Conservation (phyloP, 2,888 invertebrate species). For the Protonemura montana region DNA sequence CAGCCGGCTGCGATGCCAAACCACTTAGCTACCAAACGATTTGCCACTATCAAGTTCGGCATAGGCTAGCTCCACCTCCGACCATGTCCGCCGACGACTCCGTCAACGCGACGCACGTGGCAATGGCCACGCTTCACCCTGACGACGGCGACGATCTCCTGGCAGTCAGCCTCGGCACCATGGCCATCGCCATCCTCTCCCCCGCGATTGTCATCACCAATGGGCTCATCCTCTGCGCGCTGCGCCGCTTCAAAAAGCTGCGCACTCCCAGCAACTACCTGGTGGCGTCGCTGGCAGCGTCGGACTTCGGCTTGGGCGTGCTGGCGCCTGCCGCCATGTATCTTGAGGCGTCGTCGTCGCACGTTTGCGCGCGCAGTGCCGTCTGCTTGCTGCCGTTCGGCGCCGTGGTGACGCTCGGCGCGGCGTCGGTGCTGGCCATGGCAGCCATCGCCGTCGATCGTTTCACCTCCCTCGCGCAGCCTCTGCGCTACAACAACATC, state of each 20-base stretch:
- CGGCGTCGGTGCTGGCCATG: conserved; percentile 67
- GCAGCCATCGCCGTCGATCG: conserved; percentile 70
- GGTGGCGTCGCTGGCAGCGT: conserved; percentile 67
- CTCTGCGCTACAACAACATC: conserved; percentile 69
- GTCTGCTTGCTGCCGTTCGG: conserved; percentile 67
- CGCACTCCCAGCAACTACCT: conserved; percentile 70
- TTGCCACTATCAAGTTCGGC: not conserved
- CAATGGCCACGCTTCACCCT: not conserved
- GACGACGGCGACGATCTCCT: conserved; percentile 48
- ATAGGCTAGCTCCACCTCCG: not conserved
- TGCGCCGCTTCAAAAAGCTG: conserved; percentile 67
- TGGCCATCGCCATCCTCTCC: conserved; percentile 63
- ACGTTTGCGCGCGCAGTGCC: conserved; percentile 37
- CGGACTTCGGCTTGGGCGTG: conserved; percentile 68
- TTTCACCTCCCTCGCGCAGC: conserved; percentile 68
- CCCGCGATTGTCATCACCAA: conserved; percentile 69
- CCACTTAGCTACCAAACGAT: too few relatives aligned
- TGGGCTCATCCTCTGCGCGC: conserved; percentile 66
- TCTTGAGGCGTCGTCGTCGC: conserved; percentile 61
- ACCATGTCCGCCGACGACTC: not conserved
- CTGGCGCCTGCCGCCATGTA: conserved; percentile 68
- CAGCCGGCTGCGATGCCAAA: too few relatives aligned
- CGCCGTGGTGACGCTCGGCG: conserved; percentile 65
- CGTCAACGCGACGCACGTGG: not conserved
- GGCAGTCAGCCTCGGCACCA: conserved; percentile 62